Conservation (phyloP, 2,113 vertebrate species). For the Pungitius pungitius region DNA sequence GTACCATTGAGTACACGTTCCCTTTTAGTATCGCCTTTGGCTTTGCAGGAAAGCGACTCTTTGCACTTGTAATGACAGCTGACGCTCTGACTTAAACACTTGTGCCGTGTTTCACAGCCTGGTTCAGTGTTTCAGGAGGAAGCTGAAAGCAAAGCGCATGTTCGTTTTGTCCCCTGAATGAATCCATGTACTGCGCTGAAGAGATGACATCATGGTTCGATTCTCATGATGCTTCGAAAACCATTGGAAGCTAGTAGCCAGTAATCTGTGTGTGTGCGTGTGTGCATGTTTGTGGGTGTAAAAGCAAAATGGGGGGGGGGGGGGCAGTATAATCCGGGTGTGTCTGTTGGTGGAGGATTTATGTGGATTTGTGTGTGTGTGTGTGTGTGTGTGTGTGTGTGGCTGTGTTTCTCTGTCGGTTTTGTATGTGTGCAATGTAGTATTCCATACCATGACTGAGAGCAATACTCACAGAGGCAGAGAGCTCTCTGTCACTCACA, state of each 20-base stretch:
- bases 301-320: background rate
- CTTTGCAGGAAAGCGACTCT: background rate
- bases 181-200: conserved; percentile 13
- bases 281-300: background rate
- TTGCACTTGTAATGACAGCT: background rate
- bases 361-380: conserved; percentile 23
- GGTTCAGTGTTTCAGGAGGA: conserved; percentile 1
- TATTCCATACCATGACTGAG: conserved; percentile 42
- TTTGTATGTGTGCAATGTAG: conserved; percentile 9
- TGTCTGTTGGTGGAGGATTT: conserved; percentile 54
- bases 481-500: background rate
- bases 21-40: background rate
- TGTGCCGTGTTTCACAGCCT: background rate
- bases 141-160: conserved; percentile 5
- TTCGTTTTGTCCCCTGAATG: conserved; percentile 6
- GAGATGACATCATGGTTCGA: conserved; percentile 42
- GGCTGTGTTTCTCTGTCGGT: conserved; percentile 20
- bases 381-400: conserved; percentile 29
- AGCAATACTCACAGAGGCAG: conserved; percentile 6
- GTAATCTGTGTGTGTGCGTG: conserved; percentile 54
- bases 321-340: conserved; percentile 53
- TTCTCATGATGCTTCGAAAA: conserved; percentile 52
- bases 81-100: background rate
- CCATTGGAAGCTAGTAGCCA: conserved; percentile 27
- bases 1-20: background rate